phyloP scores from a whole-genome alignment of 2,797 vertebrate species.

The Sphenopsis melanotis region DNA sequence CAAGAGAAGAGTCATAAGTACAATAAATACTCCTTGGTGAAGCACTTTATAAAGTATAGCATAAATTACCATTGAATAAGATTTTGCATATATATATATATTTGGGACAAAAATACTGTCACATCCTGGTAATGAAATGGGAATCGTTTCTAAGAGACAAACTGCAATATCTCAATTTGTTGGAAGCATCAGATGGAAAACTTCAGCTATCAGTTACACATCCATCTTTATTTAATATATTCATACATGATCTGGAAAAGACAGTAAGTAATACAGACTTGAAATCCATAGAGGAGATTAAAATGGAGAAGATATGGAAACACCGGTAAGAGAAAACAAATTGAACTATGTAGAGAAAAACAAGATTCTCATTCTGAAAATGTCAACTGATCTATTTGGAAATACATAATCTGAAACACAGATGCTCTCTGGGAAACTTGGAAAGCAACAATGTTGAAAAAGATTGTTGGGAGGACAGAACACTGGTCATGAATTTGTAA shows the following conservation, averaged over 20 bases:
- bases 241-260: background rate
- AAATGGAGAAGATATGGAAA: background rate
- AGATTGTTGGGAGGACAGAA: background rate
- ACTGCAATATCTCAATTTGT: background rate
- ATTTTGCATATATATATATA: background rate
- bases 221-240: slow-evolving; percentile 6
- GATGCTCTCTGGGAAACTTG: slow-evolving; percentile 12
- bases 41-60: background rate
- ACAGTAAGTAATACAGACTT: background rate
- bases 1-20: background rate
- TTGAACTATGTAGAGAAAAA: background rate
- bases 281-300: background rate
- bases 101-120: background rate
- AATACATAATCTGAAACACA: slow-evolving; percentile 17
- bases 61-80: background rate
- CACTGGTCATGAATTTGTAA: background rate
- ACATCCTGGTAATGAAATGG: background rate
- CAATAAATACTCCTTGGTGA: background rate
- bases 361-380: background rate
- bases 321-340: slow-evolving; percentile 1
- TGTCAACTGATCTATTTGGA: background rate
- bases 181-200: slow-evolving; percentile 1
- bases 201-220: background rate
- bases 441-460: background rate
- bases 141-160: background rate